phyloP scores from a whole-genome alignment of 2,888 invertebrate species.

The Andrena fulva region DNA sequence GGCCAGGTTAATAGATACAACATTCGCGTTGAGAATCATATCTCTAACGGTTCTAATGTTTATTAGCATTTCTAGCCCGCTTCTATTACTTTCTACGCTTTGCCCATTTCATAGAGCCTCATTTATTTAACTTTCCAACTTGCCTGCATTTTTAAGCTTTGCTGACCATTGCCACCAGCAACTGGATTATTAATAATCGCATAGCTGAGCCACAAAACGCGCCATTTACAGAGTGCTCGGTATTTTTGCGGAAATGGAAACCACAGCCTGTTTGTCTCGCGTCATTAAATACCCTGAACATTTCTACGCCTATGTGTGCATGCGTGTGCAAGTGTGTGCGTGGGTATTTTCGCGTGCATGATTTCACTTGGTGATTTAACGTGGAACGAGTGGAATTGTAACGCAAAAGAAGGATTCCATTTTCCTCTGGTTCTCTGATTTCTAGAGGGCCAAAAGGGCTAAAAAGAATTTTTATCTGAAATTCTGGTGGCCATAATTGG shows the following conservation, averaged over 20 bases:
- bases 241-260: conserved; percentile 70
- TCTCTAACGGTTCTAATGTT: conserved; percentile 26
- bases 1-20: not conserved
- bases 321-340: not conserved
- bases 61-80: not conserved
- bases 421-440: not conserved
- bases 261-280: conserved; percentile 63
- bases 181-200: conserved; percentile 38
- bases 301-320: not conserved
- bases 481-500: too few species aligned
- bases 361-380: conserved; percentile 36
- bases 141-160: not conserved
- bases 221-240: conserved; percentile 33
- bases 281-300: conserved; percentile 54
- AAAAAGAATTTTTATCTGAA: too few species aligned
- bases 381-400: not conserved
- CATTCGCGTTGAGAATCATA: not conserved
- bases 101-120: not conserved
- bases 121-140: not conserved
- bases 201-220: conserved; percentile 10
- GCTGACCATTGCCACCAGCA: not conserved
- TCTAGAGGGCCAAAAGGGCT: not conserved
- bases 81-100: not conserved
- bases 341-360: conserved; percentile 18
- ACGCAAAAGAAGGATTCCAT: not conserved